phyloP scores from a whole-genome alignment of 2,888 invertebrate genomes.

The Xestia xanthographa region DNA sequence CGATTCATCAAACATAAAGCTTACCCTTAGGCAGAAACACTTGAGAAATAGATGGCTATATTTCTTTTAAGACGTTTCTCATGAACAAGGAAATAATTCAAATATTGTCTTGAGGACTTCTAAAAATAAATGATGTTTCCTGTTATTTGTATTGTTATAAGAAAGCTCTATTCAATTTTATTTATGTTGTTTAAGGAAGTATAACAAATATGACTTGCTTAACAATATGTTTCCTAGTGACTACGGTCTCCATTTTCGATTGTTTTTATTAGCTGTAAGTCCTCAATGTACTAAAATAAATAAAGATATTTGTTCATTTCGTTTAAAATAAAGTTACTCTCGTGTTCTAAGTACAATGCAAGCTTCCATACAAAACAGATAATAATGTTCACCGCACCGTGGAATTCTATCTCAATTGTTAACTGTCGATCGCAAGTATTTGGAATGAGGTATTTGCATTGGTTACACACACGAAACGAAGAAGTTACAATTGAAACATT shows the following conservation, averaged over 20 bases:
- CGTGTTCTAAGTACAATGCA: conserved; percentile 36
- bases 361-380: conserved; percentile 46
- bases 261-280: too few species aligned
- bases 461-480: conserved; percentile 67
- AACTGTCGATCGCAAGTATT: conserved; percentile 59
- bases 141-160: conserved; percentile 20
- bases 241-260: too few species aligned
- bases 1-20: conserved; percentile 64
- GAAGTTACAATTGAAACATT: conserved; percentile 72
- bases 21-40: conserved; percentile 61
- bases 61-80: conserved; percentile 58
- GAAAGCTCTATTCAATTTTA: background rate
- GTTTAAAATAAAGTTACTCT: background rate
- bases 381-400: conserved; percentile 47
- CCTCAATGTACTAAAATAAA: too few species aligned
- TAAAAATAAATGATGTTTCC: conserved; percentile 33
- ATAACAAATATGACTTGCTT: background rate
- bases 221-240: too few species aligned
- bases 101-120: conserved; percentile 46
- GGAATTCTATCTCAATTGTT: conserved; percentile 55
- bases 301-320: background rate
- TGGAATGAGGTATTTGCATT: conserved; percentile 63
- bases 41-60: conserved; percentile 64
- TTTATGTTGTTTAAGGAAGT: conserved; percentile 12
- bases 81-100: conserved; percentile 59